phyloP scores from a whole-genome alignment of 1,140 invertebrate species.

The Leptinotarsa defecta region DNA sequence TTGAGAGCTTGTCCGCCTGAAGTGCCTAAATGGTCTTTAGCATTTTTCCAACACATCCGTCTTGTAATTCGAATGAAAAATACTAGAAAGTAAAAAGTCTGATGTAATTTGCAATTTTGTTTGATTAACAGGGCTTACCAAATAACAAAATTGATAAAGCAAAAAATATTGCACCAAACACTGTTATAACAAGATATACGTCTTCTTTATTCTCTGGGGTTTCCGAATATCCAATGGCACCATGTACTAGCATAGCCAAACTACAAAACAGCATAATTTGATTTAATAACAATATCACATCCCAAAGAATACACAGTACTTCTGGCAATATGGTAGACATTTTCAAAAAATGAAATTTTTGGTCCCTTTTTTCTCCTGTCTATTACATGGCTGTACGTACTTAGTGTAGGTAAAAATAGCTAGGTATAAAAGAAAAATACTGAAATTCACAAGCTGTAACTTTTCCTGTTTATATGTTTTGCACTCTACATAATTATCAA shows the following conservation, averaged over 20 bases:
- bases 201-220: slow-evolving; percentile 43
- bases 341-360: too few species aligned
- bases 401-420: too few species aligned
- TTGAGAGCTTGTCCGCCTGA: slow-evolving; percentile 51
- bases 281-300: too few species aligned
- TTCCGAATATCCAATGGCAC: slow-evolving; percentile 48
- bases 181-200: slow-evolving; percentile 45
- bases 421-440: too few species aligned
- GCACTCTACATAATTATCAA: too few species aligned
- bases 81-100: slow-evolving; percentile 25
- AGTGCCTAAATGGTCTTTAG: slow-evolving; percentile 48
- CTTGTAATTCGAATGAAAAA: slow-evolving; percentile 49
- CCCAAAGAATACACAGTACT: too few species aligned
- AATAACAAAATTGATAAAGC: slow-evolving; percentile 45
- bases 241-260: slow-evolving; percentile 49
- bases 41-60: slow-evolving; percentile 46
- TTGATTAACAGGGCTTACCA: slow-evolving; percentile 36
- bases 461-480: too few species aligned
- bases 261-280: slow-evolving; percentile 34
- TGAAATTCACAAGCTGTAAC: too few species aligned
- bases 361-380: too few species aligned
- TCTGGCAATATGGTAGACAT: too few species aligned
- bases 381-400: too few species aligned
- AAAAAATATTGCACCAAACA: slow-evolving; percentile 50
- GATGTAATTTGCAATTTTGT: not conserved